Evolutionary conservation across 2,888 invertebrate species (phyloP), one percentile per base, ranked within the genome.

Genomic region (Drosophila recens): DNA sequence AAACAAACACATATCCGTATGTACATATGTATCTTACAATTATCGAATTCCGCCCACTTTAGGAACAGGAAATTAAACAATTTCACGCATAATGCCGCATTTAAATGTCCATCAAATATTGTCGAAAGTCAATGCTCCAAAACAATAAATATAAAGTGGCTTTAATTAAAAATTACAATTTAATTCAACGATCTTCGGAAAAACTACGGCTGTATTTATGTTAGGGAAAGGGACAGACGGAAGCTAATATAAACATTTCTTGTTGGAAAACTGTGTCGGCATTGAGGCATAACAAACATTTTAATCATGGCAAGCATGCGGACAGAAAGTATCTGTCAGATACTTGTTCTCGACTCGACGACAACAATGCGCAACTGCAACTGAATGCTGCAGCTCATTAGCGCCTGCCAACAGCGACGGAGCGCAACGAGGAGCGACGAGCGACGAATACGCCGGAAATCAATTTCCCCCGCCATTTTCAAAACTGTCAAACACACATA

Each of bases 331-430:
- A 88, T 80, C 87, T 83, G 79, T 57, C 82, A 85, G 83, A 77
- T 80, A 83, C 76, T 65, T 43, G 30, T 80, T 81, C 76, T 65
- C 46, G 43, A 63, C 76, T 63, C 46, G 43, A 61, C 34, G 59
- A 62, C 45, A 54, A 59, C 63, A 43, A 73, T 53, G 51, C 20
- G 36, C 56, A 66, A 38, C 63, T 45, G 36, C 59, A 61, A 38
- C 63, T 45, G 65, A 78, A 76, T 77, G 85, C 89, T 87, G 87
- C 85, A 87, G 85, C 89, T 85, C 89, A 85, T 85, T 88, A 87
- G 75, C 87, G 85, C 89, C 84, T 81, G 78, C 75, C 61, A 64
- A 70, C 70, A 75, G 82, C 88, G 82, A 27, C 81, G 88, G 68
- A 80, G 87, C 87, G 87, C 80, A 75, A 76, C 84, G 87, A 59